Evolutionary conservation across 2,888 invertebrate genomes (phyloP).

Genomic region (Stegana nigrithorax): DNA sequence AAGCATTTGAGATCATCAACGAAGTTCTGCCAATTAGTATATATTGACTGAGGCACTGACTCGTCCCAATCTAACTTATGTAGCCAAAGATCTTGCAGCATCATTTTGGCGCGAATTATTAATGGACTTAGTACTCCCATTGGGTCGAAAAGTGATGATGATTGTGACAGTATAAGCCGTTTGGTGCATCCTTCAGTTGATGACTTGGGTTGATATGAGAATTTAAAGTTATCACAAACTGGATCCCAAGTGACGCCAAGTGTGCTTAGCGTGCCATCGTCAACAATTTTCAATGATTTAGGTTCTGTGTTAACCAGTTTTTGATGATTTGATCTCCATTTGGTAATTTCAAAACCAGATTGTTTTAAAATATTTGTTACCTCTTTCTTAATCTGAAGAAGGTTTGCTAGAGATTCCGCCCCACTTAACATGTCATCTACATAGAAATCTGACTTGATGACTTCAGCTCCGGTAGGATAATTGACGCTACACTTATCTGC

Average conservation of each 20-base stretch:
- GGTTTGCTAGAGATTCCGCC: background rate
- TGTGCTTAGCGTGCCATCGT: background rate
- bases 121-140: constrained; percentile 20
- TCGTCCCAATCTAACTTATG: constrained; percentile 18
- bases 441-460: no score
- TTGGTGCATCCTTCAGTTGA: background rate
- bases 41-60: background rate
- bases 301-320: background rate
- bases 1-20: constrained; percentile 2
- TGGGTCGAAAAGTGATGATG: constrained; percentile 17
- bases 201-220: background rate
- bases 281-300: no score
- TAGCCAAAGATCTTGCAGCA: constrained; percentile 20
- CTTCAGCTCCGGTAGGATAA: no score
- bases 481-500: no score
- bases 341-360: background rate
- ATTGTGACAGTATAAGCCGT: constrained; percentile 14
- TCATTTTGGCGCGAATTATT: constrained; percentile 22
- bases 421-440: background rate
- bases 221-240: background rate
- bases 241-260: background rate
- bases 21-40: constrained; percentile 12
- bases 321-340: background rate
- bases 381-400: background rate
- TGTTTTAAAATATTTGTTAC: background rate